phyloP scores from a whole-genome alignment of 1,140 invertebrate species.

The Tachypleus tridentatus region DNA sequence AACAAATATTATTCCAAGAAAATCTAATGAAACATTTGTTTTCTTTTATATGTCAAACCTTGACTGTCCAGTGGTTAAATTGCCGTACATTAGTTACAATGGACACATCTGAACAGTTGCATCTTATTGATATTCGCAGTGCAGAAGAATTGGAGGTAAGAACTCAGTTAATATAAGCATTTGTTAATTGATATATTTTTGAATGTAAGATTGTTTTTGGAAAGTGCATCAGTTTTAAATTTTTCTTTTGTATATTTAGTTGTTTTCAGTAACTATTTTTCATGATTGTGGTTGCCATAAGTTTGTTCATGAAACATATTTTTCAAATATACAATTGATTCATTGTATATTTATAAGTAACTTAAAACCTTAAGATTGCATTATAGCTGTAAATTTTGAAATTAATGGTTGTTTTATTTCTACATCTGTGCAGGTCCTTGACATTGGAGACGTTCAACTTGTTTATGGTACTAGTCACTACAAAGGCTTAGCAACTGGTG shows the following conservation, averaged over 20 bases:
- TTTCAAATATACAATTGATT: no score
- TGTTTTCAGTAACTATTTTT: no score
- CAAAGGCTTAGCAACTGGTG: slow-evolving; percentile 61
- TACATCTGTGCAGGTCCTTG: slow-evolving; percentile 52
- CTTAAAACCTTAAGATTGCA: no score
- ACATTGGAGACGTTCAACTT: slow-evolving; percentile 67
- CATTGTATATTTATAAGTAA: no score
- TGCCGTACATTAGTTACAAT: slow-evolving; percentile 68
- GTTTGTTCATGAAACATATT: no score
- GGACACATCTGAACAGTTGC: slow-evolving; percentile 71
- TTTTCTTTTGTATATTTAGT: no score
- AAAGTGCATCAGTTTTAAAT: neutral
- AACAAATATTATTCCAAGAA: no score
- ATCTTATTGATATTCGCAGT: slow-evolving; percentile 76
- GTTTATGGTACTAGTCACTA: slow-evolving; percentile 85
- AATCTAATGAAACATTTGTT: no score
- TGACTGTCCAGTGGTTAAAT: slow-evolving; percentile 61
- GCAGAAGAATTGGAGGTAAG: slow-evolving; percentile 51
- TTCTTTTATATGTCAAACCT: no score
- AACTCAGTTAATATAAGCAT: slow-evolving; percentile 1
- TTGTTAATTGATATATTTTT: neutral
- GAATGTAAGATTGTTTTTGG: neutral
- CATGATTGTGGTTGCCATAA: no score
- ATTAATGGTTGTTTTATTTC: neutral
- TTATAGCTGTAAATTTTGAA: no score